Base-by-base conservation (phyloP, 2,113 vertebrate genomes). In the Bothrops jararaca region DNA sequence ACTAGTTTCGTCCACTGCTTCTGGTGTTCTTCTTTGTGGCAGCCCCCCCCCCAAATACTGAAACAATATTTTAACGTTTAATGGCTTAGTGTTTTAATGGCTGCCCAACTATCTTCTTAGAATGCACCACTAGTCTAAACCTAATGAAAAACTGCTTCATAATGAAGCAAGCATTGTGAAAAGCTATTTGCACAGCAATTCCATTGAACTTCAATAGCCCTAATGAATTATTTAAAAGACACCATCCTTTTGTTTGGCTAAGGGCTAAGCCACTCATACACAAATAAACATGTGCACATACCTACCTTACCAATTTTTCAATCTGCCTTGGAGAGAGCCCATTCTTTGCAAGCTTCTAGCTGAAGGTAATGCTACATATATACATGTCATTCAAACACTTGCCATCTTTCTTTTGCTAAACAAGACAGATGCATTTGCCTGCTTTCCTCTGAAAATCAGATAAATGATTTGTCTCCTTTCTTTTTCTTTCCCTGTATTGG, bases 361-460 rank as follows among this genome's bases (percentile, higher is more conserved):
- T 56, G 52, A 56, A 57, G 39, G 39, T 56, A n/a, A 85, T 85
- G 26, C n/a, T 92, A 86, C 18, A 11, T 23, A 69, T 89, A 29
- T 4, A 64, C 8, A 85, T 11, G 89, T 89, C 88, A 89, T 34
- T 9, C 20, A 45, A 50, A 86, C 85, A 7, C 22, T 89, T 92
- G 39, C 29, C 45, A 86, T 89, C 88, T 22, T 89, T 85, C 92
- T 92, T 12, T 22, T 52, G 88, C 42, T 57, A 85, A 89, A 52
- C 23, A 13, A 89, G 69, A 85, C 29, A 5, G 92, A 92, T 89
- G 88, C 34, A 22, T 26, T 26, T 57, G 29, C 88, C 89, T 74
- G 58, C 85, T 89, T 89, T 92, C 85, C 89, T 92, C 58, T 89
- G 69, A 92, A 92, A 89, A n/a, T 6, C n/a, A 86, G 89, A 89